phyloP scores from a whole-genome alignment of 2,797 vertebrate species.

The Salarias fasciatus region DNA sequence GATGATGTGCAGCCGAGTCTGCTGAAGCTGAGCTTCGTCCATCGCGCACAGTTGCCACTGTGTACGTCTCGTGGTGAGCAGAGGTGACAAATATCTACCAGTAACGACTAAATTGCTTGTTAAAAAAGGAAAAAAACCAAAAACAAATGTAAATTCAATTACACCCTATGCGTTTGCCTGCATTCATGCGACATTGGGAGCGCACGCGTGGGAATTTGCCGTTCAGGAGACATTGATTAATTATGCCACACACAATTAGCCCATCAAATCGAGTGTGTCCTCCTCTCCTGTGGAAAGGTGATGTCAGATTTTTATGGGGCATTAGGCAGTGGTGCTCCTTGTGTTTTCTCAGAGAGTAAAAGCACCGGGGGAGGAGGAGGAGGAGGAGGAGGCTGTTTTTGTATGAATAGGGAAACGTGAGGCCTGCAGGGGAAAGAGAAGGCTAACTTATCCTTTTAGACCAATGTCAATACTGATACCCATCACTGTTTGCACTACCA shows the following conservation, averaged over 20 bases:
- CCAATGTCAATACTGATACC: slow-evolving; percentile 78
- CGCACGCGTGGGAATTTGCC: slow-evolving; percentile 70
- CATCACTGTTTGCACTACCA: slow-evolving; percentile 74
- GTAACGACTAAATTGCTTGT: slow-evolving; percentile 64
- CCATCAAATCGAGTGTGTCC: slow-evolving; percentile 85
- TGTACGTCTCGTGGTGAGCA: slow-evolving; percentile 17
- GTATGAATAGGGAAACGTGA: slow-evolving; percentile 54
- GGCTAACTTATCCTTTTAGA: slow-evolving; percentile 76
- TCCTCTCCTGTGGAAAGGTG: slow-evolving; percentile 83
- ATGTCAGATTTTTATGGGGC: slow-evolving; percentile 82
- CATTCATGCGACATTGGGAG: slow-evolving; percentile 65
- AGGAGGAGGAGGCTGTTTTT: slow-evolving; percentile 53
- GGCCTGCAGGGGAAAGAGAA: slow-evolving; percentile 61
- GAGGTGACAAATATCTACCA: slow-evolving; percentile 54
- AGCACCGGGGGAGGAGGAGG: slow-evolving; percentile 38
- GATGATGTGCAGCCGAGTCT: slow-evolving; percentile 10
- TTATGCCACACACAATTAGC: slow-evolving; percentile 86
- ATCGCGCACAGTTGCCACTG: slow-evolving; percentile 12
- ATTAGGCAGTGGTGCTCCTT: slow-evolving; percentile 76
- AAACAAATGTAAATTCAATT: slow-evolving; percentile 76
- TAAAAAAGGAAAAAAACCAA: slow-evolving; percentile 71
- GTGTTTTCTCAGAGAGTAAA: slow-evolving; percentile 69
- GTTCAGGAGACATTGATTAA: slow-evolving; percentile 85
- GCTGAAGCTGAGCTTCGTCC: slow-evolving; percentile 18
- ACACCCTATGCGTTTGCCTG: slow-evolving; percentile 56